phyloP scores from a whole-genome alignment of 2,797 vertebrate species.

The Oreortyx pictus region DNA sequence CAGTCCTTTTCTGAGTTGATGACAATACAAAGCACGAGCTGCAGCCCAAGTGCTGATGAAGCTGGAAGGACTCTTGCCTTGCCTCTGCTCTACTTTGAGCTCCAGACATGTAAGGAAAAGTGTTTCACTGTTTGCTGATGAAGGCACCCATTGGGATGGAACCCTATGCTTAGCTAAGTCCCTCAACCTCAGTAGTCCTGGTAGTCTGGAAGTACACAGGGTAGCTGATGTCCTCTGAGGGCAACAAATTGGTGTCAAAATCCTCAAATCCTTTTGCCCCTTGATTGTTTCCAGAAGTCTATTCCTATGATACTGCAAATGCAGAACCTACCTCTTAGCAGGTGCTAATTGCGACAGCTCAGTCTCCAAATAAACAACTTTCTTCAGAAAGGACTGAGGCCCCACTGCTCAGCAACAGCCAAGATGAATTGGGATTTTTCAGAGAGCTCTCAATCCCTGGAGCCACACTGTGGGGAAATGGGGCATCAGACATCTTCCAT shows the following conservation, averaged over 20 bases:
- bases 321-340: neutral
- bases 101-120: neutral
- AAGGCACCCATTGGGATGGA: neutral
- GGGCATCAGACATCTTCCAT: neutral
- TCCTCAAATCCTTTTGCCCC: neutral
- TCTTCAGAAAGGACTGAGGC: neutral
- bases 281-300: neutral
- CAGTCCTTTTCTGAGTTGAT: neutral
- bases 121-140: neutral
- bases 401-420: rapidly evolving
- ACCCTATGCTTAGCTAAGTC: neutral
- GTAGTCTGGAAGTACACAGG: neutral
- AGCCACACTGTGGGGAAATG: neutral
- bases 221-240: neutral
- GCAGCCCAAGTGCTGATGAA: neutral
- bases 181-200: neutral
- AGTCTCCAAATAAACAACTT: neutral
- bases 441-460: rapidly evolving
- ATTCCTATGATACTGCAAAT: neutral
- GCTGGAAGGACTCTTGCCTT: neutral
- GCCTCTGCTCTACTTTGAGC: neutral
- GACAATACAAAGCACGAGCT: neutral
- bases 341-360: neutral
- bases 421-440: rapidly evolving
- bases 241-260: neutral